phyloP scores from a whole-genome alignment of 2,113 vertebrate species.

The Campylomormyrus numenius region DNA sequence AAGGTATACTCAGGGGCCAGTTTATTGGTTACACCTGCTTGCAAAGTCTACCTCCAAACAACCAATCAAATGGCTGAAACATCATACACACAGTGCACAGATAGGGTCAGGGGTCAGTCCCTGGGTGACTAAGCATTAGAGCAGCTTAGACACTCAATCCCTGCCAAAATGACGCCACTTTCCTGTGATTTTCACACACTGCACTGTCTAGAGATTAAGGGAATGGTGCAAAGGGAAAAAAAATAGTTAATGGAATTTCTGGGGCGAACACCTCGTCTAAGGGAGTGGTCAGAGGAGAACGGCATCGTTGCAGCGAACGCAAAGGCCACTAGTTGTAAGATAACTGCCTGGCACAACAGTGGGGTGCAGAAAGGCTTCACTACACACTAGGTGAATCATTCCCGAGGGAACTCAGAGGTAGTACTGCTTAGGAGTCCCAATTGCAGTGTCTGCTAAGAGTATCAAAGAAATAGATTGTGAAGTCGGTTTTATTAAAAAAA shows the following conservation, averaged over 20 bases:
- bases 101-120: not conserved
- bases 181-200: not conserved
- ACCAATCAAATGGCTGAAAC: not conserved
- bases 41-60: not conserved
- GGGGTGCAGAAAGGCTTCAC: not conserved
- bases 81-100: not conserved
- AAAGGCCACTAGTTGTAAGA: not conserved
- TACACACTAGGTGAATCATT: not conserved
- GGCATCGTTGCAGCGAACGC: not conserved
- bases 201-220: not conserved
- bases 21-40: not conserved
- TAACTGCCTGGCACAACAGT: not conserved
- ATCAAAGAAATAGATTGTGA: not conserved
- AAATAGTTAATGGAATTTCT: not conserved
- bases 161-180: not conserved
- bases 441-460: not conserved
- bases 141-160: not conserved
- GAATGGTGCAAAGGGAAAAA: not conserved
- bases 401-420: not conserved
- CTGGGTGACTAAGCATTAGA: not conserved
- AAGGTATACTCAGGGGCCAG: not conserved
- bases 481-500: not conserved
- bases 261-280: not conserved
- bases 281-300: not conserved
- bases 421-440: not conserved